Base-by-base conservation (phyloP, 2,113 vertebrate species). In the Apodemus speciosus region DNA sequence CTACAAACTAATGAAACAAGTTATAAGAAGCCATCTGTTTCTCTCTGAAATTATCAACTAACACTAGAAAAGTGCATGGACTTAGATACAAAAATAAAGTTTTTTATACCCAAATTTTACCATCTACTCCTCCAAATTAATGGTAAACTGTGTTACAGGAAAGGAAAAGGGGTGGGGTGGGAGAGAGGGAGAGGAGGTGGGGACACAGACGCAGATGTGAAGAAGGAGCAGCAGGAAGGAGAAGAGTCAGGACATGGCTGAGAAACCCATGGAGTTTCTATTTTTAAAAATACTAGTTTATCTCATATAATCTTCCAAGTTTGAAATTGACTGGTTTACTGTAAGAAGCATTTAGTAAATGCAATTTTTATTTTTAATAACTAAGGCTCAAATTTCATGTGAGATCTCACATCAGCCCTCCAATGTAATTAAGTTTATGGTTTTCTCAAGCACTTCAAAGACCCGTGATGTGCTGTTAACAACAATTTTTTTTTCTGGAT, bases 321-420 rank as follows among this genome's bases (percentile, higher is more conserved):
- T 97, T 97, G 94, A 97, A 97, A 96, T 94, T 94, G 83, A 85
- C 94, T 97, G 91, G 73, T 98, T 98, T 97, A 97, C 92, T 87
- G 71, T 97, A 97, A 98, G 95, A 98, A 97, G 71, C 84, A 97
- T 97, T 98, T 97, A 98, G 91, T 97, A 97, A 98, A 97, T 97
- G 92, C 62, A 95, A 15, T 97, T 94, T 97, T 95, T 98, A 23
- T 97, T 98, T 98, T 98, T 98, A 98, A 97, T 98, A 98, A 97
- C 40, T 91, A 90, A 96, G 97, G 88, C 96, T 98, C 95, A 97
- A 95, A 97, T 98, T 98, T 98, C 97, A 97, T 94, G 85, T 97
- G 96, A 97, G 96, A 97, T 66, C 60, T 98, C 97, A 98, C 87
- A 94, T 92, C 96, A 97, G 95, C 95, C 90, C 95, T 98, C 95